Evolutionary conservation across 1,140 invertebrate genomes (phyloP).

Genomic region (Dreissena polymorpha): DNA sequence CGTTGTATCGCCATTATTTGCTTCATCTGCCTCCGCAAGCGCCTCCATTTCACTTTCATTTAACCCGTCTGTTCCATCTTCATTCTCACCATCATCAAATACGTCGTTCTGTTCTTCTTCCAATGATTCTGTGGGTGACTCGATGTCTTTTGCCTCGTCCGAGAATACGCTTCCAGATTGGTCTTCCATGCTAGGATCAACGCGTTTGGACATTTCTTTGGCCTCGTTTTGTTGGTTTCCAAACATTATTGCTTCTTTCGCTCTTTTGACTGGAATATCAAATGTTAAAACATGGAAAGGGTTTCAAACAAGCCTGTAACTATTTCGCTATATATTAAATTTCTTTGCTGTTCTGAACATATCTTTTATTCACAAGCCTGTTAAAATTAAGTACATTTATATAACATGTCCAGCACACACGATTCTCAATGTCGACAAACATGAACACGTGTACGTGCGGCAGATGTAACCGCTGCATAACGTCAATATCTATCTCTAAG

Average conservation of each 20-base stretch:
- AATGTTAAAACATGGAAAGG: too few species aligned
- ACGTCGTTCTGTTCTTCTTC: neutral
- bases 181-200: neutral
- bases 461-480: too few species aligned
- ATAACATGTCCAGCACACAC: too few species aligned
- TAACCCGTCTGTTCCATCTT: neutral
- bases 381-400: too few species aligned
- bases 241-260: slow-evolving; percentile 46
- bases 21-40: neutral
- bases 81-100: neutral
- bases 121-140: neutral
- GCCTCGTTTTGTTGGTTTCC: slow-evolving; percentile 42
- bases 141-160: slow-evolving; percentile 6
- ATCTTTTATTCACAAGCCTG: too few species aligned
- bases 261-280: slow-evolving; percentile 38
- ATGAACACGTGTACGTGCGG: too few species aligned
- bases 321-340: too few species aligned
- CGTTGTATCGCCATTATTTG: neutral
- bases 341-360: too few species aligned
- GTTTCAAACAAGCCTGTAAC: too few species aligned
- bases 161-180: neutral
- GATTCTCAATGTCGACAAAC: too few species aligned
- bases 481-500: too few species aligned
- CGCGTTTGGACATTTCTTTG: slow-evolving; percentile 18
- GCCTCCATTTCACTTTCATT: neutral